phyloP scores from a whole-genome alignment of 2,888 invertebrate species.

The Chymomyza fuscimana region DNA sequence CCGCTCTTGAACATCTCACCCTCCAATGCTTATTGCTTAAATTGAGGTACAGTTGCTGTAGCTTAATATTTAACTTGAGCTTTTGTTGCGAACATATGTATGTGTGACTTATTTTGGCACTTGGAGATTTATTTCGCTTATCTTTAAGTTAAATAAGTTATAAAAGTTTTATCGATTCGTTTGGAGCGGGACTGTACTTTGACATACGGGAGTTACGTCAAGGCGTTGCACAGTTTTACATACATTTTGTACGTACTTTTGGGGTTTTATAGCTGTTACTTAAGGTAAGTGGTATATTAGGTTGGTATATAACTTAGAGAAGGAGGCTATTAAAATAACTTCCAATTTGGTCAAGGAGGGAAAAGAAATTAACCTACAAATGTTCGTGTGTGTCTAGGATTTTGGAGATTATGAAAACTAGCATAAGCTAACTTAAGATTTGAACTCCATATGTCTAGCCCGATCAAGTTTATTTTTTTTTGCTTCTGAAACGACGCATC shows the following conservation, averaged over 20 bases:
- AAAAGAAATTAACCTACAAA: background rate
- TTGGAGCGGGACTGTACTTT: slow-evolving; percentile 32
- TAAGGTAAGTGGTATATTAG: no score
- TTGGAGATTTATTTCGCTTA: slow-evolving; percentile 71
- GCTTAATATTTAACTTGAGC: slow-evolving; percentile 25
- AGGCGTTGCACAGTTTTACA: no score
- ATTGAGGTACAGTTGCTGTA: slow-evolving; percentile 43
- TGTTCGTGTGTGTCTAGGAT: no score
- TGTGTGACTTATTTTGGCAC: slow-evolving; percentile 63
- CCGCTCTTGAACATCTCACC: background rate
- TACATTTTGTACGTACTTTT: no score
- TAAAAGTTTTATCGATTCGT: slow-evolving; percentile 59
- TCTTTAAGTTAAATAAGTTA: slow-evolving; percentile 64
- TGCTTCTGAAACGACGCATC: no score
- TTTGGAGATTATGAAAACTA: no score
- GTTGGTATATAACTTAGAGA: no score
- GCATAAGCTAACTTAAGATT: no score
- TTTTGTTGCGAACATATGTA: slow-evolving; percentile 47
- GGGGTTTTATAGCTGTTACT: no score
- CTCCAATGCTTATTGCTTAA: background rate
- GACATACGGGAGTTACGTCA: no score
- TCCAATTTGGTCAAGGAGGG: background rate
- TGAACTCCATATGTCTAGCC: no score
- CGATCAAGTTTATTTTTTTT: no score
- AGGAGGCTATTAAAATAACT: background rate